Evolutionary conservation across 53 echinoderm and acorn worm genomes (phyloP).

Genomic region (Holothuria leucospilota): DNA sequence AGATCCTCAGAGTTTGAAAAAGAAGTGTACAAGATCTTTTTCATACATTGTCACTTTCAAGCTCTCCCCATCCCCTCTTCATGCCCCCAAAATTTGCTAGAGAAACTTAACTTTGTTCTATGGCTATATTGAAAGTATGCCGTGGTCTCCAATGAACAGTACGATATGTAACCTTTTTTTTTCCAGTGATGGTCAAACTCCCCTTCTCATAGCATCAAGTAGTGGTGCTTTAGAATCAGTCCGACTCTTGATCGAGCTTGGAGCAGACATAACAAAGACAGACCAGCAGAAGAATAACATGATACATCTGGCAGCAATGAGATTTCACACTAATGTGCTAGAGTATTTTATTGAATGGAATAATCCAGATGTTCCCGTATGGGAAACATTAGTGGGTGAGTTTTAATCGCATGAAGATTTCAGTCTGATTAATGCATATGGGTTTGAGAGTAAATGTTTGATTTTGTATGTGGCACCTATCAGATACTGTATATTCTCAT

Average conservation of each 20-base stretch:
- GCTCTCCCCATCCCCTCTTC: too few relatives aligned
- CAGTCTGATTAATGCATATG: too few relatives aligned
- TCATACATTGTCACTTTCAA: too few relatives aligned
- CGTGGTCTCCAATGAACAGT: too few relatives aligned
- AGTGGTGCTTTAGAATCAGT: slow-evolving; percentile 93
- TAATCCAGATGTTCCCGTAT: slow-evolving; percentile 91
- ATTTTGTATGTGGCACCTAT: neutral
- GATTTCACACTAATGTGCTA: slow-evolving; percentile 97
- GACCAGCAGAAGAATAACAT: slow-evolving; percentile 88
- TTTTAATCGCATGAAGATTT: neutral
- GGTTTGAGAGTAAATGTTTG: neutral
- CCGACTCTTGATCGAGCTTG: slow-evolving; percentile 86
- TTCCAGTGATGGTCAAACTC: slow-evolving; percentile 70
- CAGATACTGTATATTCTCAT: too few relatives aligned
- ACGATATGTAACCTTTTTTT: neutral
- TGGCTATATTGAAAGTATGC: too few relatives aligned
- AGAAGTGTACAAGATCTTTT: too few relatives aligned
- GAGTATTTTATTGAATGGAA: slow-evolving; percentile 95
- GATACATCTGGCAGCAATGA: slow-evolving; percentile 92
- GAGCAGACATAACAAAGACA: slow-evolving; percentile 78
- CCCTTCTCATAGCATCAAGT: slow-evolving; percentile 93
- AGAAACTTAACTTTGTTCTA: too few relatives aligned
- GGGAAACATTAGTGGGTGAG: slow-evolving; percentile 97
- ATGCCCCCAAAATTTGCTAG: too few relatives aligned
- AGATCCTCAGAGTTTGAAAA: too few relatives aligned